Percentiles rank a stretch among this genome's conserved stretches.
Conservation (phyloP, 2,888 invertebrate species). For the Caenorhabditis parvicauda region DNA sequence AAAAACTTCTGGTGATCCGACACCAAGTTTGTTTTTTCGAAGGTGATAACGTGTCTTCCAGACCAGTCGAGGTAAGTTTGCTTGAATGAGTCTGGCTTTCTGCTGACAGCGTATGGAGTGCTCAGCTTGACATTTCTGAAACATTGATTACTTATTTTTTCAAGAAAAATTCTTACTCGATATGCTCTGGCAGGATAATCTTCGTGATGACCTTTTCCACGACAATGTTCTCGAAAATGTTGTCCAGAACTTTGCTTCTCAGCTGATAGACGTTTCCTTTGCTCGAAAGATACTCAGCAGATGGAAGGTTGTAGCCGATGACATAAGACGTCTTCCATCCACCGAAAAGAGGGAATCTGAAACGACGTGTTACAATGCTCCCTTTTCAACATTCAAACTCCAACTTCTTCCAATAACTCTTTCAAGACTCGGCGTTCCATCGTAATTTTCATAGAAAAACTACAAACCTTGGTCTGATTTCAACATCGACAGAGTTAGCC, state of each 20-base stretch:
- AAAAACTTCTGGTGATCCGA: constrained; percentile 95
- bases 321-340: constrained; percentile 98
- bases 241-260: constrained; percentile 91
- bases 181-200: constrained; percentile 90
- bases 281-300: constrained; percentile 88
- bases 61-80: constrained; percentile 91
- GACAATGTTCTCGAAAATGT: constrained; percentile 92
- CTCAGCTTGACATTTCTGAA: constrained; percentile 75
- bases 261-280: constrained; percentile 71
- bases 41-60: constrained; percentile 85
- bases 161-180: constrained; percentile 65
- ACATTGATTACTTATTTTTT: no score
- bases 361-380: no score
- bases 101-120: constrained; percentile 78
- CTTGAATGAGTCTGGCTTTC: constrained; percentile 76
- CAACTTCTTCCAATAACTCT: background rate
- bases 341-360: constrained; percentile 90
- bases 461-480: constrained; percentile 77
- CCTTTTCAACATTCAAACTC: background rate
- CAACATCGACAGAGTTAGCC: constrained; percentile 89
- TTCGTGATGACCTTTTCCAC: constrained; percentile 84
- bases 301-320: constrained; percentile 93
- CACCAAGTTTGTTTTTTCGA: constrained; percentile 79
- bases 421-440: background rate
- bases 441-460: background rate